Base-by-base conservation (phyloP, 2,888 invertebrate species). In the Copidosoma aretas region DNA sequence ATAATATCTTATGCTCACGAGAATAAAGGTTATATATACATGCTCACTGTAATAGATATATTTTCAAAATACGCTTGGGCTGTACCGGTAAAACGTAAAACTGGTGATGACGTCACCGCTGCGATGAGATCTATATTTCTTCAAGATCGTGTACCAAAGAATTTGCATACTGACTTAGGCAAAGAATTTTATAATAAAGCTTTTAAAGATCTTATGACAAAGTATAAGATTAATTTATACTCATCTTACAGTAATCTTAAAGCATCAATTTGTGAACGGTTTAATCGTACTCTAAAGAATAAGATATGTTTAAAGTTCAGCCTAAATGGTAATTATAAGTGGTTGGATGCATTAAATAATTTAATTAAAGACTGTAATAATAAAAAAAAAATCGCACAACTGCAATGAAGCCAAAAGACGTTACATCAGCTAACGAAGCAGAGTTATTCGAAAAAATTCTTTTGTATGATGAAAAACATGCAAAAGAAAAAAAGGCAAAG, bases 281-380 rank as follows among this genome's bases (percentile, higher is more conserved):
- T 46, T 46, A 46, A 46, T 46, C 43, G 8, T 3, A 46, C 43
- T 46, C 43, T 46, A 14, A 46, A 12, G 12, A 46, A 46, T 12
- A 76, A 75, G 19, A 77, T 79, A 75, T 79, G 75, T 72, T 74
- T 67, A 25, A 25, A 62, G 46, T 76, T 74, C 21, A 73, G 64
- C 61, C 32, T 76, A 22, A 72, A 67, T 21, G 73, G 73, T 17
- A 73, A 60, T 22, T 74, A 74, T 61, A 75, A 74, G 22, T 76
- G 75, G 75, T 17, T 71, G 0, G 54, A 75, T 17, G 71, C 72
- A 24, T 54, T 75, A 32, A n/a, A 32, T 10, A 51, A 70, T 10
- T 67, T 72, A 21, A 22, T 74, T 15, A 39, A 57, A 1, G n/a
- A 12, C 32, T 82, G 82, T 51, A 67, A 71, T 32, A 52, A 54